Base-by-base conservation (phyloP, 2,113 vertebrate species). In the Ophiodon elongatus region DNA sequence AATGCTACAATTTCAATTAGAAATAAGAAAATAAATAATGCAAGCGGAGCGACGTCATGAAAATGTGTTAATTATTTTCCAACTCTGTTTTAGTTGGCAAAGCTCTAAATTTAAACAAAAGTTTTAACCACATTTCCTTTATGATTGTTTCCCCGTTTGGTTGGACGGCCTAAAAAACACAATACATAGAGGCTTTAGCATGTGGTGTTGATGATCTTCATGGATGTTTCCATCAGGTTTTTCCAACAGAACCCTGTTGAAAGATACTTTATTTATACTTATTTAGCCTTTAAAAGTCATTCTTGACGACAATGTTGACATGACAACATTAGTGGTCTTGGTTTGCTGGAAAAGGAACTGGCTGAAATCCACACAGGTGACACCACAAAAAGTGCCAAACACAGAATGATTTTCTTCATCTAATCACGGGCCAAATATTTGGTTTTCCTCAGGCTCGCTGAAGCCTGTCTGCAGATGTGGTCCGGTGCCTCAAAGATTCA, bases 381-480 rank as follows among this genome's bases (percentile, higher is more conserved):
- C 15, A 54, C 8, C 8, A 76, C 47, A 70, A 37, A 39, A 62
- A 4, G 17, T 57, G 50, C 10, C 11, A 2, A 13, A 21, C 8
- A 13, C 37, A 31, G 47, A 71, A 41, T 33, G 19, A 45, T 50
- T 27, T 56, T 47, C 11, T 29, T 45, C 19, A 33, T 73, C 31
- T 69, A 31, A 79, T 69, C 66, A n/a, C 31, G 10, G 21, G 50
- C 47, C 0, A 41, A 43, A 31, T 37, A 60, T 82, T 54, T 84
- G 62, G 50, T 54, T 71, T 71, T n/a, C 6, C 8, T 60, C 70
- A 62, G 29, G 35, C 47, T 59, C 10, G 0, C 45, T 60, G 50
- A 39, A 31, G 19, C 56, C 47, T 60, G 25, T 19, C 31, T 75
- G 83, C 39, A 83, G 41, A 85, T 78, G 67, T 57, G 45, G 31